Evolutionary conservation across 2,113 vertebrate genomes (phyloP), one percentile per base, ranked within the genome.

Genomic region (Stigmatopora nigra): DNA sequence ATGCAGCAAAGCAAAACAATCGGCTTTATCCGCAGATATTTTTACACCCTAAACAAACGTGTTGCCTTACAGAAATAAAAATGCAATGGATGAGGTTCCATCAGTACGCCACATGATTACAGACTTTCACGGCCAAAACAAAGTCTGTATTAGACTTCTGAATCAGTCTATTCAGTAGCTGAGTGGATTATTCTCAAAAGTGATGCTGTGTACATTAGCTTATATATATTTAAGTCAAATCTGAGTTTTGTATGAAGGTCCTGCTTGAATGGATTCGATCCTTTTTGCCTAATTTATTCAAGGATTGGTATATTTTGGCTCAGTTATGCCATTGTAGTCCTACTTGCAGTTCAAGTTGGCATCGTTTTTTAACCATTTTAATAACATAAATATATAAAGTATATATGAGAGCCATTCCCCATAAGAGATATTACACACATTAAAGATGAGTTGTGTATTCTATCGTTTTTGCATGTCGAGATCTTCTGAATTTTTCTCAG

Each of bases 21-120:
- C n/a, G n/a, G n/a, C n/a, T n/a, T n/a, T n/a, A n/a, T n/a, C n/a
- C n/a, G n/a, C n/a, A n/a, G n/a, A n/a, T n/a, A n/a, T n/a, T n/a
- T 68, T 67, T 70, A 19, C 13, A 25, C 59, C 55, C 51, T 44
- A 46, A 22, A 72, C 59, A 22, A 73, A 69, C 53, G 76, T 73
- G 45, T 81, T 62, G 64, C 46, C 17, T 88, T 83, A 67, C 76
- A 72, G 72, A 68, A 73, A 79, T 79, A 85, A 82, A 86, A 79
- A 64, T 20, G 70, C 68, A 82, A 72, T 10, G 5, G 46, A 63
- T 52, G 53, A 70, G 45, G n/a, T 71, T 76, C 72, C 77, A 79
- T 75, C 73, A 75, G 73, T 77, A 78, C 25, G 61, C 58, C 47
- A 38, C 17, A 62, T 78, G 63, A 81, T 79, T 79, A 77, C 70